A percentile compares a stretch with the other conserved stretches of the same genome.
These are phyloP conservation scores for Pharmacophagus antenor DNA, from an alignment of 2,888 invertebrate genomes.

Conservation along the genomic window DNA sequence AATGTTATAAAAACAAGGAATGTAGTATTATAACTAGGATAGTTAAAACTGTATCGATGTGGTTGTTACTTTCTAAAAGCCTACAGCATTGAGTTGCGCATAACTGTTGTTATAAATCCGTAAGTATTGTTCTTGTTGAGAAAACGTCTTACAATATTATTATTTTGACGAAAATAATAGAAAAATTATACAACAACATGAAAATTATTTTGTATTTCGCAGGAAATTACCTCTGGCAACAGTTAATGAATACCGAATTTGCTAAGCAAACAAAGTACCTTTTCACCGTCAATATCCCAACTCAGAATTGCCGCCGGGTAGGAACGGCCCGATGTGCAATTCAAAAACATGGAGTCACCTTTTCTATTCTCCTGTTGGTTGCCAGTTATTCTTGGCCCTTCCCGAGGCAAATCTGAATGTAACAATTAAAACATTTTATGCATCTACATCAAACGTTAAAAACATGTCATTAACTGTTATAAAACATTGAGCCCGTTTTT, in stretches of 20 bases:
- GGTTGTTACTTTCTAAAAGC: too few species aligned
- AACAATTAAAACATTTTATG: conserved; percentile 3
- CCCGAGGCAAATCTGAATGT: conserved; percentile 83
- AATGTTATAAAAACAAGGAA: too few species aligned
- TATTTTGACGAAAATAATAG: background rate
- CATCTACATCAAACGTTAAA: background rate
- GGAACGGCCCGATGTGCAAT: conserved; percentile 89
- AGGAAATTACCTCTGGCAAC: conserved; percentile 7
- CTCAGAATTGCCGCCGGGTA: conserved; percentile 87
- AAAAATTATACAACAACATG: background rate
- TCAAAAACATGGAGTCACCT: conserved; percentile 86
- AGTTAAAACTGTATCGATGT: too few species aligned
- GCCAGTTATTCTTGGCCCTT: conserved; percentile 87
- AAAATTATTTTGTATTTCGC: conserved; percentile 3
- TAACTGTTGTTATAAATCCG: too few species aligned
- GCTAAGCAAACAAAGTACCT: conserved; percentile 68
- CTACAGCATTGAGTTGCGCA: too few species aligned
- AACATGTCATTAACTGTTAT: too few species aligned
- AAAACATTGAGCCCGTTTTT: too few species aligned
- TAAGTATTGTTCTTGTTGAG: background rate
- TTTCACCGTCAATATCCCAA: conserved; percentile 90
- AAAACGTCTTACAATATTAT: background rate
- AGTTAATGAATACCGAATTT: conserved; percentile 28
- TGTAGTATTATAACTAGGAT: too few species aligned
- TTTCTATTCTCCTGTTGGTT: conserved; percentile 87